These are phyloP conservation scores for Neuroterus valhalla DNA, from an alignment of 1,140 invertebrate species.

Conservation along the genomic window DNA sequence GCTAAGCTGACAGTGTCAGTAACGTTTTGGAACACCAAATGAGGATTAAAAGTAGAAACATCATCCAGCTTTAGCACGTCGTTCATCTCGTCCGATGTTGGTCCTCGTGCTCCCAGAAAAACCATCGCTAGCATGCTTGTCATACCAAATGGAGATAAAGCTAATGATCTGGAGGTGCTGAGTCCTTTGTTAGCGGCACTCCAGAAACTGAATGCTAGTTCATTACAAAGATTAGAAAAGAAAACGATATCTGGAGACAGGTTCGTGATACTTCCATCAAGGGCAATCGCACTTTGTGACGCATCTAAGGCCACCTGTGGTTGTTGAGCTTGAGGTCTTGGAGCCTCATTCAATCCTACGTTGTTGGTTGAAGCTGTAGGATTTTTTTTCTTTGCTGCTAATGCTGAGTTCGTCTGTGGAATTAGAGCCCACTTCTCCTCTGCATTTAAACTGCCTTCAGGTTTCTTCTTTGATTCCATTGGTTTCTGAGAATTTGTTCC, in stretches of 20 bases:
- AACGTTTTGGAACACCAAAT: constrained; percentile 88
- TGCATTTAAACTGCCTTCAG: constrained; percentile 36
- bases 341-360: constrained; percentile 33
- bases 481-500: neutral
- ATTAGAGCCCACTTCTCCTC: constrained; percentile 66
- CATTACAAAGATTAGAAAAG: constrained; percentile 87
- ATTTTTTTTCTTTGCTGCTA: constrained; percentile 58
- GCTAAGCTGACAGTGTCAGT: constrained; percentile 81
- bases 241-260: constrained; percentile 82
- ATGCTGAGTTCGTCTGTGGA: constrained; percentile 54
- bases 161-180: constrained; percentile 84
- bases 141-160: constrained; percentile 90
- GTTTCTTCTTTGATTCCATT: constrained; percentile 39
- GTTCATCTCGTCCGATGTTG: constrained; percentile 93
- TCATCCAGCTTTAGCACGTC: constrained; percentile 89
- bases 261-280: constrained; percentile 83
- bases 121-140: constrained; percentile 91
- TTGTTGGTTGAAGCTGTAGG: constrained; percentile 40
- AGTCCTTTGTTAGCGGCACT: constrained; percentile 80
- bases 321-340: constrained; percentile 41
- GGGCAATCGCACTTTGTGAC: constrained; percentile 73
- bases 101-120: constrained; percentile 88
- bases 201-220: constrained; percentile 89
- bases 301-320: constrained; percentile 58
- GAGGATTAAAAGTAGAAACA: constrained; percentile 91